Base-by-base conservation (phyloP, 2,888 invertebrate species). In the Cephus pygmeus region DNA sequence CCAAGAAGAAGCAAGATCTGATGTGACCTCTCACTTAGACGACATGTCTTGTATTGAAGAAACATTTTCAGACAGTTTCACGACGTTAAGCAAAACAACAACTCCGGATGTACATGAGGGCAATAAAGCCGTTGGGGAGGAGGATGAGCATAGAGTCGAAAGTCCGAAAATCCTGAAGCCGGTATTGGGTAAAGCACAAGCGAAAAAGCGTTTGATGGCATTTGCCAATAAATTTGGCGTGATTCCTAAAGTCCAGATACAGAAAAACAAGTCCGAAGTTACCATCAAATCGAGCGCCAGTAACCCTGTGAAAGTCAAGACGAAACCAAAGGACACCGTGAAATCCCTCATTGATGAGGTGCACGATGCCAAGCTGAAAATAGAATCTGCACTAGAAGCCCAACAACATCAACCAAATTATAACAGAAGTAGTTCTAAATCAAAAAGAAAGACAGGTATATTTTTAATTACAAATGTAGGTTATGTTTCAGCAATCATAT, bases 191-290 rank as follows among this genome's bases (percentile, higher is more conserved):
- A 91, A 90, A 84, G 82, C 89, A 34, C 91, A 91, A 83, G 91
- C 91, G 0, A 91, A 91, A 81, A 91, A 91, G 75, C 85, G 91
- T 73, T 84, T 91, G 31, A 91, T 91, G 91, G 91, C 91, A 76
- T 91, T 91, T 81, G 91, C 90, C 11, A 91, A 90, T 81, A 89
- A 90, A 76, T 90, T 89, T 75, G 88, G 85, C 77, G 82, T 87
- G 12, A 77, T 87, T 69, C 82, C 88, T 35, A 90, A 90, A 85
- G 81, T 87, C 73, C 82, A 86, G 69, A 87, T 84, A 76, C 33
- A 81, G 40, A 86, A 86, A 80, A 79, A 81, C 15, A 87, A 87
- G 79, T 69, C 76, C 11, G 73, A 68, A 12, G 77, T 78, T 74
- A 11, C 73, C 81, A 78, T 11, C 71, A 33, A 76, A 23, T 73